Conservation (phyloP, 2,888 invertebrate genomes). For the Lamellibrachia satsuma region DNA sequence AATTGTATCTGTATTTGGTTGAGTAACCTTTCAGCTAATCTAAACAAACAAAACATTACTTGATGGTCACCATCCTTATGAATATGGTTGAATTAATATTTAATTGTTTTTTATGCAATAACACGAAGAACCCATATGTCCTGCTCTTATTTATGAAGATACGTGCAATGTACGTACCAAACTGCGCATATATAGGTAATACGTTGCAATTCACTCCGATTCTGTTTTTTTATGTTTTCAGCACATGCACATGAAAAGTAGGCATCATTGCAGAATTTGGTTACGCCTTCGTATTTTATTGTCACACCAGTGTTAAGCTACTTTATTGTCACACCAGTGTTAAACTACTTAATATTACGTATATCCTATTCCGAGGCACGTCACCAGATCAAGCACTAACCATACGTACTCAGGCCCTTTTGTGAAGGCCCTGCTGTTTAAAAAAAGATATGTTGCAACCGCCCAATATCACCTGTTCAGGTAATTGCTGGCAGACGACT, state of each 20-base stretch:
- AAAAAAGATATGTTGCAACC: neutral
- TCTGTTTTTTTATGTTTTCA: too few relatives aligned
- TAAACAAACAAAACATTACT: neutral
- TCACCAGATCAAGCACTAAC: neutral
- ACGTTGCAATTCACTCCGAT: too few relatives aligned
- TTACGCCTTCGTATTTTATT: neutral
- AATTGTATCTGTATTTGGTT: neutral
- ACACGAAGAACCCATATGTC: too few relatives aligned
- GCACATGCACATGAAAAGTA: neutral
- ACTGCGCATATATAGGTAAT: too few relatives aligned
- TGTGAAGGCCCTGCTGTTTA: neutral
- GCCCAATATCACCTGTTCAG: neutral
- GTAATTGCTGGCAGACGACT: neutral
- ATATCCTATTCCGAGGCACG: neutral
- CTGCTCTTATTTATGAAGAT: too few relatives aligned
- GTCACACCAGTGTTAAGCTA: neutral
- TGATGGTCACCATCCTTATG: neutral
- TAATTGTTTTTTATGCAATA: too few relatives aligned
- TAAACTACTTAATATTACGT: neutral
- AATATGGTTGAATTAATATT: neutral
- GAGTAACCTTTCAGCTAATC: neutral
- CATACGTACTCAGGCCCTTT: neutral
- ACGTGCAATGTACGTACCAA: too few relatives aligned
- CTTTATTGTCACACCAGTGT: neutral
- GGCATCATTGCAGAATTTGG: neutral